Conservation (phyloP, 2,797 vertebrate species). For the Helicolenus hilgendorfi region DNA sequence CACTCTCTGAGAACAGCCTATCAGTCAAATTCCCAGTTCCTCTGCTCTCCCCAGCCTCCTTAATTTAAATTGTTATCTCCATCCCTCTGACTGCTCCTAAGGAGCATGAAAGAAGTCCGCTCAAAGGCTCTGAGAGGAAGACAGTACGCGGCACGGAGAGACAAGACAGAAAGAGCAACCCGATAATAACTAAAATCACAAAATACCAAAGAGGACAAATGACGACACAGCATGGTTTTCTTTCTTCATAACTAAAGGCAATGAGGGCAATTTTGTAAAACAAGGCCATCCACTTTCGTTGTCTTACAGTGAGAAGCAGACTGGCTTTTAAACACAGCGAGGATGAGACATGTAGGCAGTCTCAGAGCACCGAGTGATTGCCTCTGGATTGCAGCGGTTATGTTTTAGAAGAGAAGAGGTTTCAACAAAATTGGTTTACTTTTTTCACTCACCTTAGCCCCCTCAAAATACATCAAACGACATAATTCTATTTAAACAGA, state of each 20-base stretch:
- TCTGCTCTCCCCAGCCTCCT: slow-evolving; percentile 55
- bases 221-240: slow-evolving; percentile 53
- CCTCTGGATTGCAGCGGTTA: slow-evolving; percentile 64
- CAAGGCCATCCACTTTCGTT: slow-evolving; percentile 46
- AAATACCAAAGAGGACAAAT: slow-evolving; percentile 71
- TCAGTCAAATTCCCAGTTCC: slow-evolving; percentile 59
- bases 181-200: slow-evolving; percentile 60
- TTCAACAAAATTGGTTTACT: slow-evolving; percentile 67
- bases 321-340: slow-evolving; percentile 41
- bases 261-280: slow-evolving; percentile 59
- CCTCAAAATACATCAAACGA: slow-evolving; percentile 80
- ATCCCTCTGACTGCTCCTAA: slow-evolving; percentile 57
- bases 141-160: slow-evolving; percentile 22
- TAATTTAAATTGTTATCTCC: slow-evolving; percentile 74
- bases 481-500: slow-evolving; percentile 79
- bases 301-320: slow-evolving; percentile 44
- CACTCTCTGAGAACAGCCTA: slow-evolving; percentile 50
- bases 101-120: slow-evolving; percentile 67
- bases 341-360: slow-evolving; percentile 45
- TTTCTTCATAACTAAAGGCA: slow-evolving; percentile 63
- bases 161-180: slow-evolving; percentile 43
- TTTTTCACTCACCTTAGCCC: slow-evolving; percentile 69
- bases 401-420: slow-evolving; percentile 59
- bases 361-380: slow-evolving; percentile 61
- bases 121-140: slow-evolving; percentile 60